Evolutionary conservation across 2,113 vertebrate species (phyloP), one percentile per base, ranked within the genome.

Genomic region (Gobio gobio): DNA sequence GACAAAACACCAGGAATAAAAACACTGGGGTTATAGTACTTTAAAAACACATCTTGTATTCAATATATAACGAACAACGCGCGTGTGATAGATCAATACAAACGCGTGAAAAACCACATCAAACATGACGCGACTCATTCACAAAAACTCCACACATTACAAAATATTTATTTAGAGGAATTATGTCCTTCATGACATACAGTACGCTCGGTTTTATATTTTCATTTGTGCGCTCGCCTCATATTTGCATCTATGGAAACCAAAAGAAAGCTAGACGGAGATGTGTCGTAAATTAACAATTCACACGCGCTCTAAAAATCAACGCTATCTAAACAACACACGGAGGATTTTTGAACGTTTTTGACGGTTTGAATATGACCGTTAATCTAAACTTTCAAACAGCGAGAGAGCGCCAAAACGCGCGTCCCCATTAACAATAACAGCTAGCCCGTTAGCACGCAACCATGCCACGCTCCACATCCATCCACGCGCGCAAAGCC

Each of bases 381-480:
- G 47, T 90, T 91, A 91, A 88, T 89, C 88, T 75, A 86, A 94
- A 94, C 93, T 94, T 93, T 91, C 81, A 64, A 78, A 87, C 85
- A 66, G 80, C 61, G 59, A 73, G 70, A 74, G 89, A 94, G 95
- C 94, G 94, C 93, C 94, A 94, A 94, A 94, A 86, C 85, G 45
- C 61, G 29, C 80, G 18, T 72, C 64, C 29, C 29, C 80, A 58
- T 40, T 82, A 82, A 82, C 80, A 82, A 72, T 82, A 82, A 82
- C 80, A 82, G 66, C 78, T 80, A 81, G 73, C 73, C 43, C 91
- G 80, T 72, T 93, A 91, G 90, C 92, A 68, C 83, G 90, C 91
- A 89, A 91, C 92, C 93, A 92, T 92, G 93, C 93, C 93, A 93
- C 93, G 93, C 93, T 92, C 92, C 88, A 90, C 92, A 91, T 92